Evolutionary conservation across 2,113 vertebrate genomes (phyloP), one percentile per base, ranked within the genome.

Genomic region (Candoia aspera): DNA sequence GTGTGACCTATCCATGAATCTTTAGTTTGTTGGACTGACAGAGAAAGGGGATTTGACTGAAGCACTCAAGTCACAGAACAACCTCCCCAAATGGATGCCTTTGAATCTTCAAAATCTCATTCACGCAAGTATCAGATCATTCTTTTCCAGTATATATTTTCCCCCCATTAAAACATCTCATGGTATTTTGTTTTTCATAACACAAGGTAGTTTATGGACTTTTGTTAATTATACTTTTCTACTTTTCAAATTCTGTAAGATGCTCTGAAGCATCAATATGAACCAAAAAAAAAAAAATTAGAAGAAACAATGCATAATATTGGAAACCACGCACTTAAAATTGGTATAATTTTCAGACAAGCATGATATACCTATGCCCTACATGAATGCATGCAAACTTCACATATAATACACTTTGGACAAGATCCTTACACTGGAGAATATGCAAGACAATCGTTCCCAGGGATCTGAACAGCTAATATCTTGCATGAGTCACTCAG

Each of bases 401-500:
- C 73, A 21, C 33, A 21, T 17, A 79, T 79, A 87, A 54, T 8
- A 10, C 19, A 24, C 64, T 57, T 83, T 57, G 12, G 54, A 86
- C 33, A 86, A 88, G 54, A 88, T 33, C 23, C n/a, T 57, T 49
- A 46, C 5, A 11, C 37, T 3, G 1, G 10, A 46, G 26, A 4
- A 8, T 37, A 24, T 62, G 8, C 49, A 88, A 92, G n/a, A 42
- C 54, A 59, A 87, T n/a, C 53, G 84, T 60, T 90, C 62, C 54
- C 55, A 87, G 13, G 79, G 87, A 87, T 87, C 84, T 84, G 42
- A 83, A 54, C 10, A 88, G 55, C 57, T 33, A 84, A 60, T 60
- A 54, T 37, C n/a, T 49, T 54, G 29, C 83, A 84, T 93, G n/a
- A 93, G 42, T 83, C 92, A 90, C 33, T 21, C 24, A 60, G 12